Base-by-base conservation (phyloP, 2,888 invertebrate species). In the Bellardia pandia region DNA sequence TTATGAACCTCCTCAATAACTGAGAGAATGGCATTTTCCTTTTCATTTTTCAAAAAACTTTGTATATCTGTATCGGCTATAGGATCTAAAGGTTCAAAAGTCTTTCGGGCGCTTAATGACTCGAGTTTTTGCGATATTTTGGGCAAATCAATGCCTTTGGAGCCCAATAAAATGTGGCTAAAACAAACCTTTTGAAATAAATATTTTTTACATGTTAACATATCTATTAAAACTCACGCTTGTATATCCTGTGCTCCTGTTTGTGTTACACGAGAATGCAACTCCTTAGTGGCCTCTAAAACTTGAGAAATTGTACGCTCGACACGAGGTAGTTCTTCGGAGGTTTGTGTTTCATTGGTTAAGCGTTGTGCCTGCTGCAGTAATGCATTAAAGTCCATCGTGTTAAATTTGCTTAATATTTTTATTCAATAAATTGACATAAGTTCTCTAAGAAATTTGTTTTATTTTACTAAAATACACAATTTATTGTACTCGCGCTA, bases 121-220 rank as follows among this genome's bases (percentile, higher is more conserved):
- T 98, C 98, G 42, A 99, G 94, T 91, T 98, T 98, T 91, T 98
- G 97, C 5, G 98, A 96, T 89, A 99, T 96, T 94, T 97, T 97
- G n/a, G 98, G 98, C 71, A 99, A 94, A 94, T 99, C 99, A 89
- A 98, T 96, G 5, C 99, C 99, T 94, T 97, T 97, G 0, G 98
- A 97, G 0, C 98, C 98, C 89, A 99, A 95, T 79, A 99, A 94
- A 60, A 98, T 95, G 90, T 98, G 98, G 0, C 98, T 98, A 13
- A 3, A 42, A 56, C 0, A 16, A 42, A n/a, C 13, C 11, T 45
- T 45, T 37, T 37, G 3, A 30, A 56, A 30, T 51, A 84, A 58
- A 68, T n/a, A 56, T 30, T 3, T 40, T 45, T 14, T 45, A n/a
- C 51, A 11, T 3, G 2, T n/a, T 53, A 7, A 16, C 16, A 33